A percentile compares a stretch with the other conserved stretches of the same genome.
Conservation (phyloP, 1,140 invertebrate species). For the Lepidostoma basale region DNA sequence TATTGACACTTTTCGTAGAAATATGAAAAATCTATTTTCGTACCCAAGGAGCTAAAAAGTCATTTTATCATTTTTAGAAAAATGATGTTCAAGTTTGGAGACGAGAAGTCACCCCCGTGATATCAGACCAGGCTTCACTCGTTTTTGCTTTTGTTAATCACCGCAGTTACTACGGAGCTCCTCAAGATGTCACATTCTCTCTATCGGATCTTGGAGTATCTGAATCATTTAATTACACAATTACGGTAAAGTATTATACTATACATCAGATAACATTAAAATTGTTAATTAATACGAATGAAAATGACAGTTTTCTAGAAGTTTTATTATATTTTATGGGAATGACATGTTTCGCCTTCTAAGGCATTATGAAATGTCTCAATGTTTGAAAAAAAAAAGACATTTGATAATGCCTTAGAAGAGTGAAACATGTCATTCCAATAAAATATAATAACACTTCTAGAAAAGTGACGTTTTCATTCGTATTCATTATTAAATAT, state of each 20-base stretch:
- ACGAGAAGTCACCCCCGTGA: background rate
- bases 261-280: too few species aligned
- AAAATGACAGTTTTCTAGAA: too few species aligned
- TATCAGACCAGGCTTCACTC: background rate
- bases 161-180: background rate
- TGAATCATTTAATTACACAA: background rate
- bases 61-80: slow-evolving; percentile 1
- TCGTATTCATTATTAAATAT: too few species aligned
- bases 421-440: too few species aligned
- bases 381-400: too few species aligned
- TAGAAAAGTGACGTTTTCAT: too few species aligned
- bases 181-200: background rate
- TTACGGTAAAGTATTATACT: slow-evolving; percentile 6
- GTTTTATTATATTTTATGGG: too few species aligned
- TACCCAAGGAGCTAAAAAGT: background rate
- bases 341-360: too few species aligned
- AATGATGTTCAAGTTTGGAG: slow-evolving; percentile 11
- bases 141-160: slow-evolving; percentile 21
- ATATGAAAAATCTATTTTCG: background rate
- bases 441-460: too few species aligned
- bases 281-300: too few species aligned
- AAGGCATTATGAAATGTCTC: too few species aligned
- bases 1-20: background rate
- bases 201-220: slow-evolving; percentile 10
- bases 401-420: too few species aligned